phyloP scores from a whole-genome alignment of 2,797 vertebrate genomes.

The Melanotaenia pygmaea region DNA sequence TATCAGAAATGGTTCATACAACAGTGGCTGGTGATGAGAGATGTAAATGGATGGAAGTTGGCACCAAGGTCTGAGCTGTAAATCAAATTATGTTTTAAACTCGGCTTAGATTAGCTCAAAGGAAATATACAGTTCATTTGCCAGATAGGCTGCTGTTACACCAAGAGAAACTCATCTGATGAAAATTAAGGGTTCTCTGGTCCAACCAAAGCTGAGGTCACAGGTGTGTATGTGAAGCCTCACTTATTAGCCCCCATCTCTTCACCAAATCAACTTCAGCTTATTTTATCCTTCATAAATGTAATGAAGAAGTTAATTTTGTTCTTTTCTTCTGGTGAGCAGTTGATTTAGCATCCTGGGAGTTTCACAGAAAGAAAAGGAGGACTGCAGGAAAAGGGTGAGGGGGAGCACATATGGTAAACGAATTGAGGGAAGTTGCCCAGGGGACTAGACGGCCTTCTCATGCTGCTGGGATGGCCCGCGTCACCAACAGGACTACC shows the following conservation, averaged over 20 bases:
- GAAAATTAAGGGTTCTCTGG: slow-evolving; percentile 56
- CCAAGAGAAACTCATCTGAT: slow-evolving; percentile 68
- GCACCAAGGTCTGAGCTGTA: slow-evolving; percentile 52
- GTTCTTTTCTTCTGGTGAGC: slow-evolving; percentile 37
- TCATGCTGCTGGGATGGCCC: slow-evolving; percentile 72
- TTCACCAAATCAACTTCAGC: slow-evolving; percentile 30
- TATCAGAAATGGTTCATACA: slow-evolving; percentile 60
- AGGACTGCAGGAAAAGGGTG: slow-evolving; percentile 60
- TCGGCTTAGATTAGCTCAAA: slow-evolving; percentile 67
- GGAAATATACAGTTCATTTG: slow-evolving; percentile 60
- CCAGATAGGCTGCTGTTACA: slow-evolving; percentile 58
- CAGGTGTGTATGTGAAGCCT: slow-evolving; percentile 56
- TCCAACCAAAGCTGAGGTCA: slow-evolving; percentile 52
- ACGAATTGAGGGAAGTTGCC: slow-evolving; percentile 70
- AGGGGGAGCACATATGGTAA: slow-evolving; percentile 82
- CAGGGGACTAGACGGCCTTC: slow-evolving; percentile 63
- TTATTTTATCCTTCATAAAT: slow-evolving; percentile 48
- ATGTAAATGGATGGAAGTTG: slow-evolving; percentile 71
- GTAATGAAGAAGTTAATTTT: slow-evolving; percentile 55
- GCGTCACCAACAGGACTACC: slow-evolving; percentile 72
- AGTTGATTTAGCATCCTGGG: slow-evolving; percentile 54
- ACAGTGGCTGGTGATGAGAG: slow-evolving; percentile 57
- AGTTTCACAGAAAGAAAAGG: slow-evolving; percentile 46
- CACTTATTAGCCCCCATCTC: slow-evolving; percentile 11
- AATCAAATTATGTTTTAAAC: slow-evolving; percentile 55